Evolutionary conservation across 2,888 invertebrate genomes (phyloP).

Genomic region (Globia sparganii): DNA sequence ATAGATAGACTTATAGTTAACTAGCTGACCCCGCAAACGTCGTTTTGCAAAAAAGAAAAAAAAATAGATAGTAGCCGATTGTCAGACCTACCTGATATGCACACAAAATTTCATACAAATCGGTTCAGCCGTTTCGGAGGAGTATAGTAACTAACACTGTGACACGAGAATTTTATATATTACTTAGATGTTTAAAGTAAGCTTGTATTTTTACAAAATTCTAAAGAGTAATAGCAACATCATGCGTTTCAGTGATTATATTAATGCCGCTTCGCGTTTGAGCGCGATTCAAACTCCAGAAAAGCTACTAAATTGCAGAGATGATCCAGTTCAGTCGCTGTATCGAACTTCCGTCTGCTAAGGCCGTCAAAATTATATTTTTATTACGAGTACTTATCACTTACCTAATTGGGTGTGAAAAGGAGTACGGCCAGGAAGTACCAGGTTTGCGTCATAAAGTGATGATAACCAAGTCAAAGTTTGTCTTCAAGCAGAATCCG

Average conservation of each 20-base stretch:
- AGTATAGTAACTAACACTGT: too few species aligned
- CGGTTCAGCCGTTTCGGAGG: too few species aligned
- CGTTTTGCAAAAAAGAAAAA: too few species aligned
- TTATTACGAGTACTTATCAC: conserved; percentile 10
- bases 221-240: not conserved
- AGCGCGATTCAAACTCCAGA: not conserved
- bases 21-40: too few species aligned
- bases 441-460: not conserved
- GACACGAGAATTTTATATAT: too few species aligned
- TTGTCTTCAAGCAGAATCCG: not conserved
- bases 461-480: not conserved
- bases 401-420: not conserved
- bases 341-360: not conserved
- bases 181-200: too few species aligned
- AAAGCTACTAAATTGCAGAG: not conserved
- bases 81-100: too few species aligned
- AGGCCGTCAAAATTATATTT: not conserved
- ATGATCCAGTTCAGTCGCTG: not conserved
- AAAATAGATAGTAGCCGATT: too few species aligned
- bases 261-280: not conserved
- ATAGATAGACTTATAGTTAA: too few species aligned
- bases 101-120: too few species aligned
- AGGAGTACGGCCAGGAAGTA: not conserved
- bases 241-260: too few species aligned
- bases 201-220: not conserved